Evolutionary conservation across 2,113 vertebrate genomes (phyloP).

Genomic region (Athene noctua): DNA sequence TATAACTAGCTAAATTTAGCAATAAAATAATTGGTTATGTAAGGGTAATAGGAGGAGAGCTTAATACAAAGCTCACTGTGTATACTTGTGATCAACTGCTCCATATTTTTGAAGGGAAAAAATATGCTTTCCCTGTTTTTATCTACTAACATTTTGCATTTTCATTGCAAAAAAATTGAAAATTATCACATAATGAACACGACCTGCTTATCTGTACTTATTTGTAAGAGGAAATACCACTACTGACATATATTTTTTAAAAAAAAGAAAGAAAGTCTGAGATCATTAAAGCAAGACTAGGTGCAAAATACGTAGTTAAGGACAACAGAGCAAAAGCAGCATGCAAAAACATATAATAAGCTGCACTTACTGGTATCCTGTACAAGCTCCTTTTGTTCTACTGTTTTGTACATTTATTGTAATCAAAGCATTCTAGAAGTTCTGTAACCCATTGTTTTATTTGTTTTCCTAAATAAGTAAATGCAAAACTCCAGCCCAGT

Average conservation of each 20-base stretch:
- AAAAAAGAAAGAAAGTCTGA: background rate
- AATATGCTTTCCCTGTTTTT: background rate
- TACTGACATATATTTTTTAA: background rate
- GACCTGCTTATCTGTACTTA: background rate
- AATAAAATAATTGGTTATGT: slow-evolving; percentile 77
- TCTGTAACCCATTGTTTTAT: background rate
- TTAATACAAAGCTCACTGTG: slow-evolving; percentile 60
- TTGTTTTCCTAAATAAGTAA: background rate
- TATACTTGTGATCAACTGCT: slow-evolving; percentile 43
- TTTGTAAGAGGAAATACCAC: background rate
- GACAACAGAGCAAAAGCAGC: background rate
- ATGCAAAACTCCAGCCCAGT: background rate
- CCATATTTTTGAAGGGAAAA: background rate
- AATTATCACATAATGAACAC: background rate
- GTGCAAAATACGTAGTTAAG: background rate
- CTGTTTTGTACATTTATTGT: background rate
- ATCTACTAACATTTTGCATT: background rate
- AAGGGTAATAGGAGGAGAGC: slow-evolving; percentile 62
- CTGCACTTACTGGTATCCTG: background rate
- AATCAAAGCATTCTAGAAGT: background rate
- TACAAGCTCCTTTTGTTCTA: background rate
- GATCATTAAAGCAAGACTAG: background rate
- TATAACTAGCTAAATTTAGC: slow-evolving; percentile 76
- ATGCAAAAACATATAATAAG: background rate
- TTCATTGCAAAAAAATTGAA: background rate